Evolutionary conservation across 2,113 vertebrate genomes (phyloP).

Genomic region (Coryphaenoides rupestris): DNA sequence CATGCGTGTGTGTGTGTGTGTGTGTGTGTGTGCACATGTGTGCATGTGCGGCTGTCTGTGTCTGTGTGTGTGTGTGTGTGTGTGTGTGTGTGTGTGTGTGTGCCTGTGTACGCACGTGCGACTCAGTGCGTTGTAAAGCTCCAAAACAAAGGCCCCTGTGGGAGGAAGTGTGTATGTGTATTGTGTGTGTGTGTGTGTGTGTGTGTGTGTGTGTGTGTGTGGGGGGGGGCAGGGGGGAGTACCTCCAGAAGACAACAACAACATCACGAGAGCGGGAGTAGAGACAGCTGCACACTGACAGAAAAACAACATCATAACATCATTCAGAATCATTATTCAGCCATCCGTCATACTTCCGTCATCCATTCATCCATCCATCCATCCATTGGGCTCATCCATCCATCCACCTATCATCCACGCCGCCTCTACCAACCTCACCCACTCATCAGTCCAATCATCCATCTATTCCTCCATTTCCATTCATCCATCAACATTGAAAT

Average conservation of each 20-base stretch:
- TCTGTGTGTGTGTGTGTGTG: slow-evolving; percentile 15
- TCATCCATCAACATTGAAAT: too few relatives aligned
- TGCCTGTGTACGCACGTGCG: background rate
- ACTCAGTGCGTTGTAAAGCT: slow-evolving; percentile 23
- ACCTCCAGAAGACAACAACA: slow-evolving; percentile 62
- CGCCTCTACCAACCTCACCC: too few relatives aligned
- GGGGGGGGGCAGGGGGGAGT: slow-evolving; percentile 45
- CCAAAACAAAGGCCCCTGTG: slow-evolving; percentile 58
- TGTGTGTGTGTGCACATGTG: too few relatives aligned
- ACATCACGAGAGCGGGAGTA: slow-evolving; percentile 44
- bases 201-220: slow-evolving; percentile 27
- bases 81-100: slow-evolving; percentile 6
- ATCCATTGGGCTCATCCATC: too few relatives aligned
- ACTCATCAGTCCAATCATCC: too few relatives aligned
- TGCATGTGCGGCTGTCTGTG: too few relatives aligned
- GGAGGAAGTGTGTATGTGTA: slow-evolving; percentile 63
- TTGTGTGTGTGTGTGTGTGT: slow-evolving; percentile 8
- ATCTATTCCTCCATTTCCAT: too few relatives aligned
- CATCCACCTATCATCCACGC: too few relatives aligned
- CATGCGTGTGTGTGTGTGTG: too few relatives aligned
- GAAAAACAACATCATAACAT: background rate
- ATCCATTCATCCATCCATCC: too few relatives aligned
- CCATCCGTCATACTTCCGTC: too few relatives aligned
- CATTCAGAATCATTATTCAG: too few relatives aligned
- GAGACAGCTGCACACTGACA: background rate